phyloP scores from a whole-genome alignment of 2,113 vertebrate species.

The Lycocorax pyrrhopterus region DNA sequence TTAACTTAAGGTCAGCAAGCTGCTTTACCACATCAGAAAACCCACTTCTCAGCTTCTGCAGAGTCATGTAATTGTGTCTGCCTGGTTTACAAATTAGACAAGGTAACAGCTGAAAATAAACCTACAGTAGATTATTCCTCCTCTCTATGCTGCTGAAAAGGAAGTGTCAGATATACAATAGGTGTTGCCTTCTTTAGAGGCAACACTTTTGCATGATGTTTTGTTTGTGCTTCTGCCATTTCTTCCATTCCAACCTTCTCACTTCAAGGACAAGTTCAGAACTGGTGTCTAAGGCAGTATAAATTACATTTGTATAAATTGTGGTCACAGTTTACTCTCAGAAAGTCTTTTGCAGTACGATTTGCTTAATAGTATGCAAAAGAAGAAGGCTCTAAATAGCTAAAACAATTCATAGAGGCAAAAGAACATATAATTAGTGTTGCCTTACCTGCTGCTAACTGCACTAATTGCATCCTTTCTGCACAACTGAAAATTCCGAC shows the following conservation, averaged over 20 bases:
- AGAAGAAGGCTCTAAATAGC: neutral
- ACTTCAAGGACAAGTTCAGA: neutral
- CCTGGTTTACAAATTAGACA: neutral
- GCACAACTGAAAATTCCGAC: neutral
- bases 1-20: neutral
- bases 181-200: neutral
- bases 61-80: neutral
- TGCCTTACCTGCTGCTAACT: neutral
- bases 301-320: neutral
- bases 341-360: neutral
- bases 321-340: neutral
- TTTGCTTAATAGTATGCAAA: neutral
- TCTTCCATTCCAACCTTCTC: neutral
- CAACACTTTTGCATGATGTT: neutral
- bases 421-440: neutral
- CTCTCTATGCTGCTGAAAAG: neutral
- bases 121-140: neutral
- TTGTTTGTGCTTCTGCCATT: neutral
- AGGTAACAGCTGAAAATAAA: neutral
- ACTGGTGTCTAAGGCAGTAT: neutral
- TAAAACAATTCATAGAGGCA: neutral
- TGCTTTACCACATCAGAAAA: neutral
- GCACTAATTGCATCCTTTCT: neutral
- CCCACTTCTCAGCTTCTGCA: neutral
- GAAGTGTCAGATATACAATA: neutral